Percentiles rank a stretch among this genome's conserved stretches.
Evolutionary conservation across 2,888 invertebrate species (phyloP).

Genomic region (Agrilus cyanescens): DNA sequence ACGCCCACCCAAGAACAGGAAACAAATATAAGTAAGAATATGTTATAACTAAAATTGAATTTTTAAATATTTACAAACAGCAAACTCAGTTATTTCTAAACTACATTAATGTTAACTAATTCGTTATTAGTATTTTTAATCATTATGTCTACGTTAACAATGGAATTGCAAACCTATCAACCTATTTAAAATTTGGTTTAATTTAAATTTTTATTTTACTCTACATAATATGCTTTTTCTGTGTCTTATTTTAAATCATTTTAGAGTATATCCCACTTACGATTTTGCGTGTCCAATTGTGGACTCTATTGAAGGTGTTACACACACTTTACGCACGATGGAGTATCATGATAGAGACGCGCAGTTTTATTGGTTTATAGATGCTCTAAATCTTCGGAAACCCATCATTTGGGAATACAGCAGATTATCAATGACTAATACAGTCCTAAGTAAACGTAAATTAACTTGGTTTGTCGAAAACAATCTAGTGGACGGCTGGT

Average conservation of each 20-base stretch:
- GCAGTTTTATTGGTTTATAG: conserved; percentile 96
- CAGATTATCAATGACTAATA: conserved; percentile 94
- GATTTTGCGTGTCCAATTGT: conserved; percentile 99
- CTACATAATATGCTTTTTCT: background rate
- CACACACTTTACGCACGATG: conserved; percentile 93
- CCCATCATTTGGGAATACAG: conserved; percentile 96
- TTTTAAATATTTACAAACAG: background rate
- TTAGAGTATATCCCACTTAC: conserved; percentile 96
- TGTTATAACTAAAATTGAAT: background rate
- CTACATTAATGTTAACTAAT: background rate
- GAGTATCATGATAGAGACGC: conserved; percentile 98
- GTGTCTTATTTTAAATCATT: conserved; percentile 16
- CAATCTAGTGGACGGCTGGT: conserved; percentile 93
- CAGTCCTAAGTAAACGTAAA: conserved; percentile 94
- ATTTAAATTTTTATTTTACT: conserved; percentile 5
- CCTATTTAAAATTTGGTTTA: background rate
- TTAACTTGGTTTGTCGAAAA: conserved; percentile 96
- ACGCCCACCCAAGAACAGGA: conserved; percentile 88
- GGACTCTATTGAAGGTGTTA: conserved; percentile 93
- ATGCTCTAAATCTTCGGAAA: conserved; percentile 72
- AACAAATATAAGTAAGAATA: conserved; percentile 77
- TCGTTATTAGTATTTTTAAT: background rate
- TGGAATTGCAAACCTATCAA: background rate
- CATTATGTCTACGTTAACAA: background rate
- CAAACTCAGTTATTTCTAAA: background rate